phyloP scores from a whole-genome alignment of 2,113 vertebrate genomes.

The Orthonyx spaldingii region DNA sequence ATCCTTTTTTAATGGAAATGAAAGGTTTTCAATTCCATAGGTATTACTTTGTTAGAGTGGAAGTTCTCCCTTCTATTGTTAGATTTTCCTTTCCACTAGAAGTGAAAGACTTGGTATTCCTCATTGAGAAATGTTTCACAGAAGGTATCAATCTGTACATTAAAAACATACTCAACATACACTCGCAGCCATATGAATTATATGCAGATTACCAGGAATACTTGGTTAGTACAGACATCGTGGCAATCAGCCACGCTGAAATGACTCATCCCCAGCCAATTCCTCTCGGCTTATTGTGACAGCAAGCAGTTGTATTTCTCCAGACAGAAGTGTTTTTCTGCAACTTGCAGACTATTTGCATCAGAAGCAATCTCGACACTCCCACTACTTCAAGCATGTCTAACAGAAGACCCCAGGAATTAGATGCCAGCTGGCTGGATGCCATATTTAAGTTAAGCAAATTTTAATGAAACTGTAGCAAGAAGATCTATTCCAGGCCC shows the following conservation, averaged over 20 bases:
- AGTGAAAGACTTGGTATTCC: background rate
- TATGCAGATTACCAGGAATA: background rate
- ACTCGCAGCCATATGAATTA: background rate
- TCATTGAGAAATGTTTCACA: background rate
- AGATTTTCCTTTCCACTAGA: background rate
- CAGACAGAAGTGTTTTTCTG: background rate
- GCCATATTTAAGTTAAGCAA: background rate
- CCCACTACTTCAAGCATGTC: background rate
- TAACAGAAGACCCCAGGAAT: constrained; percentile 3
- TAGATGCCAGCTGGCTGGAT: background rate
- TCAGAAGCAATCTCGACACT: background rate
- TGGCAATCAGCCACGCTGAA: background rate
- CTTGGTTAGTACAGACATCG: background rate
- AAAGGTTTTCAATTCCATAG: background rate
- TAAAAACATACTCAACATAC: background rate
- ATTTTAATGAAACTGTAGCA: background rate
- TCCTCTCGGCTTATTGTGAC: background rate
- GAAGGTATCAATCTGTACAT: background rate
- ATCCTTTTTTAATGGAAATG: background rate
- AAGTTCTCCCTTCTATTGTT: background rate
- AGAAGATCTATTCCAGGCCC: background rate
- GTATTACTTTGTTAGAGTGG: background rate
- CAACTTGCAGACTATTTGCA: background rate
- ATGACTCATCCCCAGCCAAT: background rate
- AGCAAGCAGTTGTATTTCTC: constrained; percentile 28